Conservation (phyloP, 1,140 invertebrate species). For the Pristionchus pacificus region DNA sequence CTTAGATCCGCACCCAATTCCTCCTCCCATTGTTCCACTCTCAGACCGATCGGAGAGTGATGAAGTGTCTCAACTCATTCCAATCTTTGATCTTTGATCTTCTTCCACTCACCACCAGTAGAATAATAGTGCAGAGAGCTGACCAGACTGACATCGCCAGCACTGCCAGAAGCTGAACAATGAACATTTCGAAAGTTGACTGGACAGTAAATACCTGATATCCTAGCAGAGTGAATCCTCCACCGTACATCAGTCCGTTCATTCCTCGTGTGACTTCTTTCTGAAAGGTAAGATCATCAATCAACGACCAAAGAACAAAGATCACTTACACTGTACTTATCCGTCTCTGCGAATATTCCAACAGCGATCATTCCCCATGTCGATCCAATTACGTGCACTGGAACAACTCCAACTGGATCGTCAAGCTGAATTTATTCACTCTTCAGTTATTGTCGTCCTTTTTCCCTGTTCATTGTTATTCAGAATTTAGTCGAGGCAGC, state of each 20-base stretch:
- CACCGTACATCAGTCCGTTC: constrained; percentile 41
- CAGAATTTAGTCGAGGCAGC: not conserved
- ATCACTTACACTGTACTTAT: constrained; percentile 29
- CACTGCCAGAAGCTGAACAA: constrained; percentile 17
- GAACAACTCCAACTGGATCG: constrained; percentile 59
- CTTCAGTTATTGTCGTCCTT: too few relatives aligned
- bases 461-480: constrained; percentile 5
- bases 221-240: constrained; percentile 30
- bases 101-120: constrained; percentile 36
- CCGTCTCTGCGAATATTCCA: constrained; percentile 56
- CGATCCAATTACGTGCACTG: constrained; percentile 58
- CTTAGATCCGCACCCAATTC: constrained; percentile 79
- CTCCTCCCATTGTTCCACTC: constrained; percentile 78
- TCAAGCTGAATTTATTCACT: constrained; percentile 56
- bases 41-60: constrained; percentile 70
- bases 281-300: not conserved
- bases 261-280: constrained; percentile 26
- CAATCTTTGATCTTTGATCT: not conserved
- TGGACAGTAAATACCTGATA: constrained; percentile 3
- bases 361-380: constrained; percentile 58
- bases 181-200: not conserved
- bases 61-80: constrained; percentile 66
- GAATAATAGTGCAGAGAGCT: constrained; percentile 10
- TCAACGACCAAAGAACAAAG: not conserved
- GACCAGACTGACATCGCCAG: constrained; percentile 25